Evolutionary conservation across 2,797 vertebrate genomes (phyloP).

Genomic region (Tangara arthus): DNA sequence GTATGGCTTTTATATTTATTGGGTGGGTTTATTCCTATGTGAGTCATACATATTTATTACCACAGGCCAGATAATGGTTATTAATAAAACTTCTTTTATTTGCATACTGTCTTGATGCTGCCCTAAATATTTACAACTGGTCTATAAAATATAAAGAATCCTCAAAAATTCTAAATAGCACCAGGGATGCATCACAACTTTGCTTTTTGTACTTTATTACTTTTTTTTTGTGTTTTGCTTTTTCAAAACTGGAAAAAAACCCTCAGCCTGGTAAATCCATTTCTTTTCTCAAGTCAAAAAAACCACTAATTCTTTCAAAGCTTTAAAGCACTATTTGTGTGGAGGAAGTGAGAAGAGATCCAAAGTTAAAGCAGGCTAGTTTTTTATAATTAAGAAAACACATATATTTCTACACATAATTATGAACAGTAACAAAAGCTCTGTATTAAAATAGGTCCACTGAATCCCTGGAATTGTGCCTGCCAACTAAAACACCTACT

Average conservation of each 20-base stretch:
- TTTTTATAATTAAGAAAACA: slow-evolving; percentile 54
- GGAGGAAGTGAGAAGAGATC: neutral
- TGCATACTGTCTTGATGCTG: slow-evolving; percentile 53
- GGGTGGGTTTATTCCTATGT: slow-evolving; percentile 47
- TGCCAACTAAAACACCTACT: slow-evolving; percentile 86
- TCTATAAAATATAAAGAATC: slow-evolving; percentile 9
- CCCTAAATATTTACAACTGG: slow-evolving; percentile 47
- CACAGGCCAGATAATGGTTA: slow-evolving; percentile 48
- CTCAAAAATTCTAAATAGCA: neutral
- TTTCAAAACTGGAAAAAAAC: neutral
- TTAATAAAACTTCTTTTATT: slow-evolving; percentile 65
- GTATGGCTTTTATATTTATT: slow-evolving; percentile 59
- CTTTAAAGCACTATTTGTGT: neutral
- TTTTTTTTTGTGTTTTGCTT: neutral
- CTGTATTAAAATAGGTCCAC: slow-evolving; percentile 69
- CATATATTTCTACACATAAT: slow-evolving; percentile 60
- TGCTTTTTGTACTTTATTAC: neutral
- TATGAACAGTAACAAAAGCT: slow-evolving; percentile 74
- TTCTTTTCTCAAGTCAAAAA: neutral
- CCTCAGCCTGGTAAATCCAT: neutral
- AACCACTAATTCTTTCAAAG: slow-evolving; percentile 11
- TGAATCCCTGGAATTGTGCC: slow-evolving; percentile 72
- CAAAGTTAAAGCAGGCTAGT: neutral
- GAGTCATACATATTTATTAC: slow-evolving; percentile 61
- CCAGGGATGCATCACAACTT: neutral